These are phyloP conservation scores for Aplodontia rufa DNA, from an alignment of 2,113 vertebrate species.

Conservation along the genomic window DNA sequence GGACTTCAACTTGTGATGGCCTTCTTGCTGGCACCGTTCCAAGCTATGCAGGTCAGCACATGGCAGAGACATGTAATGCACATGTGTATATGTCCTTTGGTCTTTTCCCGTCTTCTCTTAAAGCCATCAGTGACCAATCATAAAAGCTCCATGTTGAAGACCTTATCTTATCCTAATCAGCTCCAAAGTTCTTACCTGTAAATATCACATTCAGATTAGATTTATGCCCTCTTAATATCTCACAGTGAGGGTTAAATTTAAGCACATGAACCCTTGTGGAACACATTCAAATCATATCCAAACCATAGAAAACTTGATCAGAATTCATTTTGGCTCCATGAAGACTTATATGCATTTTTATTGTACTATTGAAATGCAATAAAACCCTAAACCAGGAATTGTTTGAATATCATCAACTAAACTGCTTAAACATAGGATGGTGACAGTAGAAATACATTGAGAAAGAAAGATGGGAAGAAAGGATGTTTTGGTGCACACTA, in stretches of 20 bases:
- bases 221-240: not conserved
- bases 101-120: not conserved
- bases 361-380: not conserved
- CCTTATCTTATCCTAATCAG: not conserved
- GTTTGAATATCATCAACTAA: not conserved
- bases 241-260: not conserved
- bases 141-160: not conserved
- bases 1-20: not conserved
- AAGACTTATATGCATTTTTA: not conserved
- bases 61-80: not conserved
- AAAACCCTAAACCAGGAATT: slow-evolving; percentile 12
- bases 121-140: not conserved
- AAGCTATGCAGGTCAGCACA: too few relatives aligned
- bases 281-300: not conserved
- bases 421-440: not conserved
- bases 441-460: not conserved
- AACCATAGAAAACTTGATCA: not conserved
- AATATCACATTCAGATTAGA: not conserved
- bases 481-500: not conserved
- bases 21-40: not conserved
- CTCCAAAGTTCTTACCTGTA: not conserved
- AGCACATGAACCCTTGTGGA: not conserved
- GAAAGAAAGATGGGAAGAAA: not conserved
- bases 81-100: not conserved
- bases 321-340: slow-evolving; percentile 7